Evolutionary conservation across 2,113 vertebrate species (phyloP).

Genomic region (Sorex fumeus): DNA sequence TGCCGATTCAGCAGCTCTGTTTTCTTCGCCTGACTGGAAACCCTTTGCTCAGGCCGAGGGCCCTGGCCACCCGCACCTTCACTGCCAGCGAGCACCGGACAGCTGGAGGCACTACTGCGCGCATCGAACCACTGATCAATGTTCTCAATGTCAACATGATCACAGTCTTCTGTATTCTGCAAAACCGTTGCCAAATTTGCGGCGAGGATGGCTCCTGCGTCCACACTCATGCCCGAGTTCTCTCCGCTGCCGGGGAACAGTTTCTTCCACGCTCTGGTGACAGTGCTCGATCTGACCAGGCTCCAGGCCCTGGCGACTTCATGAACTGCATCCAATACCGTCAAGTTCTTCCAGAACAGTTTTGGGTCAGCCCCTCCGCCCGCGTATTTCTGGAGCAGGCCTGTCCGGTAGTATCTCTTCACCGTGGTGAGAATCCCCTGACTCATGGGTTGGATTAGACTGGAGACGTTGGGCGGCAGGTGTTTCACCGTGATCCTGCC

Average conservation of each 20-base stretch:
- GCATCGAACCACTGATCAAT: constrained; percentile 82
- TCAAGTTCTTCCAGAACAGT: constrained; percentile 84
- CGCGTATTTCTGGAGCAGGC: constrained; percentile 82
- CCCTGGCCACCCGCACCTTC: constrained; percentile 58
- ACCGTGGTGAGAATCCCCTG: constrained; percentile 82
- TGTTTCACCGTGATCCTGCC: constrained; percentile 83
- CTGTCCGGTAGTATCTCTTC: constrained; percentile 83
- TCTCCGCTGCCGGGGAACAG: constrained; percentile 80
- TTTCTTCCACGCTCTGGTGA: constrained; percentile 83
- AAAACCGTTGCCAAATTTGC: constrained; percentile 83
- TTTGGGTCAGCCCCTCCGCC: constrained; percentile 79
- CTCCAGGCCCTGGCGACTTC: constrained; percentile 84
- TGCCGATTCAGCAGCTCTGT: constrained; percentile 76
- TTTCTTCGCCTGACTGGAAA: constrained; percentile 65
- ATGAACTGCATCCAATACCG: constrained; percentile 85
- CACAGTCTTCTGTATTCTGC: constrained; percentile 82
- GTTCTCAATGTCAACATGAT: constrained; percentile 77
- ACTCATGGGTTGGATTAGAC: constrained; percentile 84
- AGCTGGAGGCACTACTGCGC: constrained; percentile 69
- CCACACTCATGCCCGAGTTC: constrained; percentile 74
- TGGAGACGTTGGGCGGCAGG: constrained; percentile 83
- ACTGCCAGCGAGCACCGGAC: constrained; percentile 65
- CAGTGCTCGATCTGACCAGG: constrained; percentile 80
- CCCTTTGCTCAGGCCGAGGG: constrained; percentile 59
- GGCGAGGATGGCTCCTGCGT: constrained; percentile 83